phyloP scores from a whole-genome alignment of 1,140 invertebrate species.

The Rhynchophorus ferrugineus region DNA sequence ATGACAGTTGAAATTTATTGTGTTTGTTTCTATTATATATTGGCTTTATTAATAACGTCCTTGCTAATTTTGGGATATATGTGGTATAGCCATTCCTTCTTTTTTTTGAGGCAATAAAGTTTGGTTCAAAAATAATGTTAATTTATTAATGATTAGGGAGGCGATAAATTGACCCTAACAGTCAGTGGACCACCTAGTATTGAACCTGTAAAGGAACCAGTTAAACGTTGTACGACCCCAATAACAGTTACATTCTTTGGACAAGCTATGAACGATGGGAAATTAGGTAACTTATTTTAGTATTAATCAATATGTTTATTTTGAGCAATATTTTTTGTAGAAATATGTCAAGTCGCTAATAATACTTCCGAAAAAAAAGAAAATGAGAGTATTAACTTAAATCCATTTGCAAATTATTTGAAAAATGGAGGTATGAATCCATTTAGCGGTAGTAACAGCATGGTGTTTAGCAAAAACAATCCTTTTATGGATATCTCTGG shows the following conservation, averaged over 20 bases:
- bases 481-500: slow-evolving; percentile 26
- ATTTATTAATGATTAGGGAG: slow-evolving; percentile 46
- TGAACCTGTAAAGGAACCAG: slow-evolving; percentile 23
- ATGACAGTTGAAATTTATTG: slow-evolving; percentile 10
- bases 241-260: slow-evolving; percentile 52
- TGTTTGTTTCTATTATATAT: slow-evolving; percentile 13
- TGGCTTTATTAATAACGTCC: slow-evolving; percentile 17
- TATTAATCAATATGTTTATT: neutral
- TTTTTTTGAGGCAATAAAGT: too few species aligned
- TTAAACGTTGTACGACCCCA: slow-evolving; percentile 40
- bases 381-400: slow-evolving; percentile 23
- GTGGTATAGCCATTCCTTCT: neutral
- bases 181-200: slow-evolving; percentile 41
- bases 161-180: slow-evolving; percentile 65
- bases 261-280: slow-evolving; percentile 42
- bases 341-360: slow-evolving; percentile 24
- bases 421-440: slow-evolving; percentile 50
- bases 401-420: slow-evolving; percentile 41
- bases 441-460: slow-evolving; percentile 40
- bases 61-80: slow-evolving; percentile 13
- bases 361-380: slow-evolving; percentile 20
- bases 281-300: slow-evolving; percentile 37
- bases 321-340: neutral
- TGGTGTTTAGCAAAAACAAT: slow-evolving; percentile 33
- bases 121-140: too few species aligned